phyloP scores from a whole-genome alignment of 2,888 invertebrate genomes.

The Drosophila mettleri region DNA sequence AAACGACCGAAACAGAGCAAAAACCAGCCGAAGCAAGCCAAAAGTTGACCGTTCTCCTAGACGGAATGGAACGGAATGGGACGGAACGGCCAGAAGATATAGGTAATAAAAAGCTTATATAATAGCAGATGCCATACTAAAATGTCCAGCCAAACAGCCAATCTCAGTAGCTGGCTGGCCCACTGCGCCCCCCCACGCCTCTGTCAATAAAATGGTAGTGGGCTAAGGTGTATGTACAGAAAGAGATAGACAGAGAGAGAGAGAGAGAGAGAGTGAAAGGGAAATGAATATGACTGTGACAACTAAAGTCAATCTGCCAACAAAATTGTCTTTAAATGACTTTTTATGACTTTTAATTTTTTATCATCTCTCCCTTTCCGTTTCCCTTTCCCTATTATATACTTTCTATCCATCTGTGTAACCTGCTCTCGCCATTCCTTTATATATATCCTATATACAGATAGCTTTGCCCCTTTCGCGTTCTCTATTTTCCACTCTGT shows the following conservation, averaged over 20 bases:
- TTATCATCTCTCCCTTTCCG: not conserved
- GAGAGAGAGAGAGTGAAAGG: not conserved
- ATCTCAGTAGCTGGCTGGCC: constrained; percentile 10
- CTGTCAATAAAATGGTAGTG: constrained; percentile 7
- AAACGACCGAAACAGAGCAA: constrained; percentile 15
- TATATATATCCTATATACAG: no score
- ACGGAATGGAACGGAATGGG: constrained; percentile 9
- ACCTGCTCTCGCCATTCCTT: no score
- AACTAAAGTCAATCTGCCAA: not conserved
- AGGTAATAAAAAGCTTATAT: constrained; percentile 72
- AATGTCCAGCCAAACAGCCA: constrained; percentile 24
- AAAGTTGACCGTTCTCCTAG: constrained; percentile 5
- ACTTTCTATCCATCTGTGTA: no score
- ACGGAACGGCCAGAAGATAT: constrained; percentile 41
- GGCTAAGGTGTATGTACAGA: not conserved
- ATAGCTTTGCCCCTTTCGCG: not conserved
- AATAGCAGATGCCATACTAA: constrained; percentile 50
- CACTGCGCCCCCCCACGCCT: not conserved
- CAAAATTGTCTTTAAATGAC: not conserved
- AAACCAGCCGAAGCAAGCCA: not conserved
- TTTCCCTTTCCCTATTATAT: no score
- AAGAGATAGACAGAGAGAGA: not conserved
- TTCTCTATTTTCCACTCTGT: not conserved
- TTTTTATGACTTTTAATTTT: not conserved
- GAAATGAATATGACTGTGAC: not conserved